Percentiles rank a stretch among this genome's conserved stretches.
Evolutionary conservation across 1,140 invertebrate genomes (phyloP).

Genomic region (Ectropis grisescens): DNA sequence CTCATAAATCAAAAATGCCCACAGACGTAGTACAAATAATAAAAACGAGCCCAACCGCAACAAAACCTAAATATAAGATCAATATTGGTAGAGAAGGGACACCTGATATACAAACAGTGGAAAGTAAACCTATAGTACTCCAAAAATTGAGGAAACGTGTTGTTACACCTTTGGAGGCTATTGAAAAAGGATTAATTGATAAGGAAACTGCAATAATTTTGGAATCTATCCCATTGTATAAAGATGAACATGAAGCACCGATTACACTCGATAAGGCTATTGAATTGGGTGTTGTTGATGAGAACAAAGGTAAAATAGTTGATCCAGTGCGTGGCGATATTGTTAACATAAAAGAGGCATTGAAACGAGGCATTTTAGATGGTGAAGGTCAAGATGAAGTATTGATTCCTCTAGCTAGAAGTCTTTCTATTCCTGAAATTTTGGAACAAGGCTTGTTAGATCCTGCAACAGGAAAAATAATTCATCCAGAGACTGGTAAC

Average conservation of each 20-base stretch:
- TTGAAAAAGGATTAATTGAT: conserved; percentile 82
- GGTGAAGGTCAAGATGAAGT: conserved; percentile 80
- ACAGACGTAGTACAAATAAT: conserved; percentile 40
- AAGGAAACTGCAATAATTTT: conserved; percentile 79
- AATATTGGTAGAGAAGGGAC: conserved; percentile 73
- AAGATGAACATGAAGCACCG: conserved; percentile 71
- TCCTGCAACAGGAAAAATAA: conserved; percentile 81
- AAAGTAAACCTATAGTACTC: conserved; percentile 78
- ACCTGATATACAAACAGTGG: conserved; percentile 68
- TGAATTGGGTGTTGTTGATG: conserved; percentile 80
- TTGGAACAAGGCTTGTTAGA: conserved; percentile 88
- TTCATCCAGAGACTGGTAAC: conserved; percentile 90
- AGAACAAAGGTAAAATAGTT: conserved; percentile 81
- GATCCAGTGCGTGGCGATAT: conserved; percentile 86
- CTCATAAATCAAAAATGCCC: conserved; percentile 40
- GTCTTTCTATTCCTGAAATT: conserved; percentile 85
- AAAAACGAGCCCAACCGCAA: conserved; percentile 70
- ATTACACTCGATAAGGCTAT: conserved; percentile 84
- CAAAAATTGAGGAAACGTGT: conserved; percentile 85
- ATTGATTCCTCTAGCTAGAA: conserved; percentile 85
- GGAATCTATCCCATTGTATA: conserved; percentile 69
- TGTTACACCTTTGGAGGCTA: conserved; percentile 78
- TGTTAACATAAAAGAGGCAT: conserved; percentile 86
- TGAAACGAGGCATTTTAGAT: conserved; percentile 88
- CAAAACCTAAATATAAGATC: conserved; percentile 79